Evolutionary conservation across 2,888 invertebrate genomes (phyloP).

Genomic region (Tenthredo notha): DNA sequence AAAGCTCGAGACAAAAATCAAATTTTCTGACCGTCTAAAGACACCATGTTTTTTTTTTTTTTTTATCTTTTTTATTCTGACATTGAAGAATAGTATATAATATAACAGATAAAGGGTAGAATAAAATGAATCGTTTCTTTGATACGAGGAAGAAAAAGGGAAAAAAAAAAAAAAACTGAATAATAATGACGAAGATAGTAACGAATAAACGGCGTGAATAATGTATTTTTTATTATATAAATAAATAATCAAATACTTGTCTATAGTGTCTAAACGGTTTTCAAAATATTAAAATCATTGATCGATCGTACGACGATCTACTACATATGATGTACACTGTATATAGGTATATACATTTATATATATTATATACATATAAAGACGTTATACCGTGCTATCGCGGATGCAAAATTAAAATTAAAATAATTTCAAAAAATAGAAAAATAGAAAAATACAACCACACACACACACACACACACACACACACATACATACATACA

Average conservation of each 20-base stretch:
- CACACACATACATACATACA: no score
- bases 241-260: not conserved
- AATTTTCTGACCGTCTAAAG: not conserved
- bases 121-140: no score
- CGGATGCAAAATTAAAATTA: not conserved
- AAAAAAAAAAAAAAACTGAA: not conserved
- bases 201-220: not conserved
- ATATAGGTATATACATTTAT: not conserved
- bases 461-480: not conserved
- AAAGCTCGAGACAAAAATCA: not conserved
- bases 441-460: not conserved
- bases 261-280: not conserved
- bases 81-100: no score
- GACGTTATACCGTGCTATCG: not conserved
- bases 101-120: no score
- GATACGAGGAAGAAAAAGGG: not conserved
- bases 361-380: not conserved
- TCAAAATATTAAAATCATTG: not conserved
- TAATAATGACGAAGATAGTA: not conserved
- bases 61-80: not conserved
- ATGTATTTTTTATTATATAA: constrained; percentile 4
- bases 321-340: not conserved
- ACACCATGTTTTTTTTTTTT: not conserved
- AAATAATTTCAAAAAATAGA: not conserved
- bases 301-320: no score